Evolutionary conservation across 2,113 vertebrate species (phyloP).

Genomic region (Glaucidium brasilianum): DNA sequence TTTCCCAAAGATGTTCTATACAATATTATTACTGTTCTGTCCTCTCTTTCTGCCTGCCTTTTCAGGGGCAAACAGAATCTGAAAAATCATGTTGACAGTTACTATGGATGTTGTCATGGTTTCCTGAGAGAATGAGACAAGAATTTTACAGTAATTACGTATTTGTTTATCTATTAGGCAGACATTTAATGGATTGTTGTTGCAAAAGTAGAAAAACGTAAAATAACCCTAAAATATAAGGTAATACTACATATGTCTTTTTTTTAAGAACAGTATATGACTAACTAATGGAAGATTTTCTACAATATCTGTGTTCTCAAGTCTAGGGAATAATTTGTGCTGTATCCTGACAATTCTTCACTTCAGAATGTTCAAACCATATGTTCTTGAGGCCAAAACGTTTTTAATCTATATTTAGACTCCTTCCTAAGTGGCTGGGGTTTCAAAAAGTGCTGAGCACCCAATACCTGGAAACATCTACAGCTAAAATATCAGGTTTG

Average conservation of each 20-base stretch:
- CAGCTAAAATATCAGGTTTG: background rate
- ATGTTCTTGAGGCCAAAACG: background rate
- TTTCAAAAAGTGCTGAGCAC: background rate
- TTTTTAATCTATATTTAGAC: conserved; percentile 1
- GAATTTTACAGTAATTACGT: background rate
- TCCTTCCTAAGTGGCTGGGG: background rate
- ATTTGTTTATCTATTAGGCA: background rate
- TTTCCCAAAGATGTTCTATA: background rate
- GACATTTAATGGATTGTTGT: background rate
- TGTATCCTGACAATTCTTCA: background rate
- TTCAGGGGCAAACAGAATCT: background rate
- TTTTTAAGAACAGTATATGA: background rate
- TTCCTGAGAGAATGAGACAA: background rate
- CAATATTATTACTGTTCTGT: background rate
- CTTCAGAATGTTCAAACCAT: background rate
- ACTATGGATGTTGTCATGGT: background rate
- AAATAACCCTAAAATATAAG: background rate
- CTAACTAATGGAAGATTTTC: background rate
- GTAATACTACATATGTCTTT: background rate
- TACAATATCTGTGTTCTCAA: background rate
- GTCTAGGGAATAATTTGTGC: background rate
- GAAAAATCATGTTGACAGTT: background rate
- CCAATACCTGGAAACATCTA: background rate
- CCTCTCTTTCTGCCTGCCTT: background rate
- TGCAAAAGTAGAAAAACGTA: background rate